phyloP scores from a whole-genome alignment of 2,888 invertebrate species.

The Thereva unica region DNA sequence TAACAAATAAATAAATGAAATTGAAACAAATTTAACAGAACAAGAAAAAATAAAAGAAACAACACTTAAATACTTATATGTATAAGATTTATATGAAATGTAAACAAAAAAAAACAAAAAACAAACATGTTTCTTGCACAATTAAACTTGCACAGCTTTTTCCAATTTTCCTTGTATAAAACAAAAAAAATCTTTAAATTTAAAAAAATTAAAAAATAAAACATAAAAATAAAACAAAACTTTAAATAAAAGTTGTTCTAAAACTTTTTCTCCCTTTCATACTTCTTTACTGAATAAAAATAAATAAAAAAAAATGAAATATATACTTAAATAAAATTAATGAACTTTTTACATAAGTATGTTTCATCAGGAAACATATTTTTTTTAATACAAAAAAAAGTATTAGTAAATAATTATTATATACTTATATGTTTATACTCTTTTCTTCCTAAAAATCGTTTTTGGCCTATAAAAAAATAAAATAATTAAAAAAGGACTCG shows the following conservation, averaged over 20 bases:
- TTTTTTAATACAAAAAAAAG: too few species aligned
- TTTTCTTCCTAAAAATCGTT: slow-evolving; percentile 13
- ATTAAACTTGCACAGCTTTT: slow-evolving; percentile 30
- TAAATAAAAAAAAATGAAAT: too few species aligned
- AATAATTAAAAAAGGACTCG: too few species aligned
- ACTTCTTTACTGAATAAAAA: too few species aligned
- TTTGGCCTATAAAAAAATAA: slow-evolving; percentile 26
- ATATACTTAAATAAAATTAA: too few species aligned
- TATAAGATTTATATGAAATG: background rate
- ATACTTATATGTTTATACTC: slow-evolving; percentile 14
- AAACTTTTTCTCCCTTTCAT: too few species aligned
- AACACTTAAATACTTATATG: background rate
- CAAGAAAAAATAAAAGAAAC: background rate
- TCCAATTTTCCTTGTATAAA: slow-evolving; percentile 23
- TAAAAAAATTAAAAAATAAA: background rate
- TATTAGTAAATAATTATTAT: too few species aligned
- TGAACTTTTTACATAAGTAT: too few species aligned
- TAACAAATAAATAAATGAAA: background rate
- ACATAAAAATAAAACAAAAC: too few species aligned
- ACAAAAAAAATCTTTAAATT: slow-evolving; percentile 15
- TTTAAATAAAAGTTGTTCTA: too few species aligned
- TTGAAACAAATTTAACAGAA: background rate
- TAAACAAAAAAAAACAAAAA: background rate
- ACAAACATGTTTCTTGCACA: slow-evolving; percentile 28
- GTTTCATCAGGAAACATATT: too few species aligned